phyloP scores from a whole-genome alignment of 2,888 invertebrate genomes.

The Melinopterus prodromus region DNA sequence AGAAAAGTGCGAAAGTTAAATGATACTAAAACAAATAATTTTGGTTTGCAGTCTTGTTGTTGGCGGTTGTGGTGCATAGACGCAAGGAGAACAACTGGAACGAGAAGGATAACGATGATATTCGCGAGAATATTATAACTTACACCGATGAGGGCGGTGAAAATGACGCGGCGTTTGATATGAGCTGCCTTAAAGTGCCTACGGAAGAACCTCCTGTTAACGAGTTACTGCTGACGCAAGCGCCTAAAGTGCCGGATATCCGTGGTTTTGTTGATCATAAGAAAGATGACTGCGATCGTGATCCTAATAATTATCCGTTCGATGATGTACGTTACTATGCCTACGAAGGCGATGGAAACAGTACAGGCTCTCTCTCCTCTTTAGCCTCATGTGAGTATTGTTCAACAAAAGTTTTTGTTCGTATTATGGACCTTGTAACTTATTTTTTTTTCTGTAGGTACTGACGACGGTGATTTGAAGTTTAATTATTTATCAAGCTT shows the following conservation, averaged over 20 bases:
- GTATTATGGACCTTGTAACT: neutral
- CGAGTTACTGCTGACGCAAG: constrained; percentile 54
- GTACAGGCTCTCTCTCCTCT: constrained; percentile 90
- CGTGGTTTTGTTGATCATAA: constrained; percentile 91
- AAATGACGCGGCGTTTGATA: constrained; percentile 92
- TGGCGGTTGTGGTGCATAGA: constrained; percentile 91
- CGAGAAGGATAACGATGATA: constrained; percentile 93
- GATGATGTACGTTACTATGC: constrained; percentile 98
- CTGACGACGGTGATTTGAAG: constrained; percentile 91
- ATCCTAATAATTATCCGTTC: constrained; percentile 90
- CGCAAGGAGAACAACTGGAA: constrained; percentile 86
- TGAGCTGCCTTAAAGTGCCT: constrained; percentile 71
- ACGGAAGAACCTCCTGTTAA: constrained; percentile 48
- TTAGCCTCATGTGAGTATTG: constrained; percentile 80
- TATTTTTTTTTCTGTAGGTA: constrained; percentile 62
- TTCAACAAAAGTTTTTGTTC: neutral
- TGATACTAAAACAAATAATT: constrained; percentile 16
- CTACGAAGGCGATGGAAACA: constrained; percentile 95
- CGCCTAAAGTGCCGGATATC: constrained; percentile 77
- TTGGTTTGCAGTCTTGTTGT: constrained; percentile 73
- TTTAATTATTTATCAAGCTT: constrained; percentile 95
- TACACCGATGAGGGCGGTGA: constrained; percentile 99
- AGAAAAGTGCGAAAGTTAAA: no score
- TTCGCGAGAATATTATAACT: constrained; percentile 95
- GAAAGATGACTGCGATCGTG: constrained; percentile 89